Percentiles rank a stretch among this genome's conserved stretches.
Evolutionary conservation across 2,797 vertebrate genomes (phyloP).

Genomic region (Simalia tracyae): DNA sequence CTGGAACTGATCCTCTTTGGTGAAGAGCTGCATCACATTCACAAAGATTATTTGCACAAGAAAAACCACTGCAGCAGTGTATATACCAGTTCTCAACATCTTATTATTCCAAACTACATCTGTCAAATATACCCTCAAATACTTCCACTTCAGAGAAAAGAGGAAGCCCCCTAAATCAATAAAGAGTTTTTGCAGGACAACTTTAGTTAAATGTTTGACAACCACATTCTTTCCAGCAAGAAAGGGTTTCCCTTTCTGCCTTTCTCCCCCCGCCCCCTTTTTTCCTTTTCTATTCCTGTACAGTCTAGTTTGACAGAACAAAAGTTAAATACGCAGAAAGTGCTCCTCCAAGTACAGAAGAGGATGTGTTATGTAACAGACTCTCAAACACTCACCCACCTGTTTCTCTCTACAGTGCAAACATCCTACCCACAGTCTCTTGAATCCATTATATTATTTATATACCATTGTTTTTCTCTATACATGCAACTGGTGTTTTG

Average conservation of each 20-base stretch:
- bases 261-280: too few relatives aligned
- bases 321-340: neutral
- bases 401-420: constrained; percentile 1
- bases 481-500: constrained; percentile 7
- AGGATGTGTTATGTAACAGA: neutral
- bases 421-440: neutral
- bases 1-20: neutral
- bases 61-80: neutral
- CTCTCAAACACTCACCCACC: neutral
- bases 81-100: neutral
- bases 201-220: neutral
- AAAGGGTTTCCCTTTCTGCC: neutral
- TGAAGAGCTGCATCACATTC: neutral
- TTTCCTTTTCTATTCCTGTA: neutral
- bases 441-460: neutral
- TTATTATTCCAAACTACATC: neutral
- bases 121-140: neutral
- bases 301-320: neutral
- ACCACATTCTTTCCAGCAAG: neutral
- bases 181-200: neutral
- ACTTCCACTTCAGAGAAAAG: neutral
- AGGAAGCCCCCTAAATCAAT: neutral
- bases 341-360: neutral
- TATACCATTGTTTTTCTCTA: neutral
- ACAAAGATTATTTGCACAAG: neutral